phyloP scores from a whole-genome alignment of 2,888 invertebrate genomes.

The Gibbula magus region DNA sequence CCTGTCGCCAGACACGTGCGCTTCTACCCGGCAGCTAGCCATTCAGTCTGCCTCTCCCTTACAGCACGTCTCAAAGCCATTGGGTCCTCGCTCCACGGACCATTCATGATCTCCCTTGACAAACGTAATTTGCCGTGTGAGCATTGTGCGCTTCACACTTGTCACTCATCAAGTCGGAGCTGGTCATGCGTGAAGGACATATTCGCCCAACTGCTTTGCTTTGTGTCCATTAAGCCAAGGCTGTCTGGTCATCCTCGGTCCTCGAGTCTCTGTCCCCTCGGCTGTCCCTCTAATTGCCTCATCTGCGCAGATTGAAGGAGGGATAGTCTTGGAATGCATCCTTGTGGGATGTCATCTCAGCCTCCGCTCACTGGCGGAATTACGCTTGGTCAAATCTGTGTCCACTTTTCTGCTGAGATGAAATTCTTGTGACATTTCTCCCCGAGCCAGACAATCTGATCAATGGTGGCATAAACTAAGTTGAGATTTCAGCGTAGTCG shows the following conservation, averaged over 20 bases:
- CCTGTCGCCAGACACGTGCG: not conserved
- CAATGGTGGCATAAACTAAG: not conserved
- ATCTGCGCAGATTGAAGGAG: not conserved
- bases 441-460: not conserved
- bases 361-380: not conserved
- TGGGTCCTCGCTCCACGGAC: not conserved
- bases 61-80: constrained; percentile 9
- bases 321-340: constrained; percentile 1
- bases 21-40: not conserved
- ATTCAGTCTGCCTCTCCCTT: not conserved
- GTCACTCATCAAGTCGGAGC: not conserved
- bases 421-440: not conserved
- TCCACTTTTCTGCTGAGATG: not conserved
- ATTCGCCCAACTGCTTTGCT: constrained; percentile 5
- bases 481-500: not conserved
- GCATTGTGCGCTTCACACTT: not conserved
- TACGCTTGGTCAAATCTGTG: not conserved
- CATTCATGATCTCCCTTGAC: not conserved
- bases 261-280: not conserved
- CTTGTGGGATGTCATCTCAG: not conserved
- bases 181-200: constrained; percentile 1
- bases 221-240: not conserved
- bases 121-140: constrained; percentile 13
- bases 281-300: not conserved
- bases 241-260: constrained; percentile 5